Base-by-base conservation (phyloP, 2,797 vertebrate genomes). In the Hippocampus kuda region DNA sequence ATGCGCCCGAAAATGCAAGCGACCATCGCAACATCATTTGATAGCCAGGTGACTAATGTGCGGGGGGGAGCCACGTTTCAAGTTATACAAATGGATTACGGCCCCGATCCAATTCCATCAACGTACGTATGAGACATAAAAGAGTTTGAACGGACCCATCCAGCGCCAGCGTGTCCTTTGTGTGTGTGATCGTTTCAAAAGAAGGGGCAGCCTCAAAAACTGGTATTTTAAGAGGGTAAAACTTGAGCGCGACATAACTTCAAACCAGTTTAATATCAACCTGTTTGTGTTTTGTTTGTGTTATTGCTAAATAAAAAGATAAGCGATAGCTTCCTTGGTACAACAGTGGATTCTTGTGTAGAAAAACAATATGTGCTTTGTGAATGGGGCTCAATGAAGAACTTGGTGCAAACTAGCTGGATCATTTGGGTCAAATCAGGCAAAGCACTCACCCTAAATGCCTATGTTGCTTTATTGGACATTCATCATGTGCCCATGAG, bases 1-100 rank as follows among this genome's bases (percentile, higher is more conserved):
- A 60, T 72, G 73, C 15, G 75, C 67, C 63, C 76, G 69, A 30
- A 15, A 20, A 46, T 66, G 42, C 49, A 67, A 49, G 65, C 49
- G 65, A 53, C 27, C 46, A 65, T 63, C 38, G 6, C 22, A 44
- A 13, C 9, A n/a, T 63, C 4, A 63, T 12, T 38, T 9, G 57
- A 60, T 60, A 16, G 10, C 54, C 24, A 26, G 54, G 54, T 24
- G 53, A 7, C 34, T n/a, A 12, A 56, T 11, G 24, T 60, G 59
- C 44, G 34, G 34, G 34, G 34, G 34, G 34, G 34, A 22, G 38
- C 34, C 60, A 41, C 10, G 18, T 59, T 59, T 59, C 15, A 30
- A 30, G 13, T 30, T 59, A 59, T 62, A 22, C 10, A 42, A 38
- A 60, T 30, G 26, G 13, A 54, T 54, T 46, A 20, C 49, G 5